Evolutionary conservation across 2,888 invertebrate genomes (phyloP), one percentile per base, ranked within the genome.

Genomic region (Caradrina kadenii): DNA sequence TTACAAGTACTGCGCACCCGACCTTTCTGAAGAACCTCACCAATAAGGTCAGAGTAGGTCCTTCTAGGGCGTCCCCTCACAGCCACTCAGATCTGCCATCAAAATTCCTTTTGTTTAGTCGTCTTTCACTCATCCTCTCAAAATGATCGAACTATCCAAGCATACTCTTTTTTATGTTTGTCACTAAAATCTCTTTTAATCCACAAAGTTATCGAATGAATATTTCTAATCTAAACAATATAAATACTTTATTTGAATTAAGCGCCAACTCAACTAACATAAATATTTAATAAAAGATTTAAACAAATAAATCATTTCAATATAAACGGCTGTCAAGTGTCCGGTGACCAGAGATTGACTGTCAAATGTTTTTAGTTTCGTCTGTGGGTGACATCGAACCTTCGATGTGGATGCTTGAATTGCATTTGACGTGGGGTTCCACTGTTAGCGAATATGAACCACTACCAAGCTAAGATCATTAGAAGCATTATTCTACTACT

Each of bases 281-380:
- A 68, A 63, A 63, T 52, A 60, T 55, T 58, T 59, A 22, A 45
- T n/a, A 54, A 42, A 58, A 45, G 15, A 15, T 56, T 49, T 5
- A 49, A 50, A 49, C 7, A 71, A 58, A 65, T 15, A 58, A 62
- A 59, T 52, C 50, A 22, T 55, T 45, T 3, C 5, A 22, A 21
- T 19, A 49, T 19, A 35, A 15, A 19, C 21, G 21, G 8, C n/a
- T 45, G 42, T 67, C 55, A 22, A 70, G 52, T 69, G 65, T 76
- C 52, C 26, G 59, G n/a, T 73, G 68, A 55, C 56, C 8, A 52
- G 54, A 73, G 67, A 76, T 77, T 62, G 74, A 80, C 55, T 55
- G 67, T 80, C 55, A 67, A 75, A 71, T 76, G n/a, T 48, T 69
- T 60, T 62, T 13, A 26, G 45, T 73, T 19, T 61, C 69, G 76